These are phyloP conservation scores for Hyperoplus lanceolatus DNA, from an alignment of 2,797 vertebrate genomes.

Conservation along the genomic window DNA sequence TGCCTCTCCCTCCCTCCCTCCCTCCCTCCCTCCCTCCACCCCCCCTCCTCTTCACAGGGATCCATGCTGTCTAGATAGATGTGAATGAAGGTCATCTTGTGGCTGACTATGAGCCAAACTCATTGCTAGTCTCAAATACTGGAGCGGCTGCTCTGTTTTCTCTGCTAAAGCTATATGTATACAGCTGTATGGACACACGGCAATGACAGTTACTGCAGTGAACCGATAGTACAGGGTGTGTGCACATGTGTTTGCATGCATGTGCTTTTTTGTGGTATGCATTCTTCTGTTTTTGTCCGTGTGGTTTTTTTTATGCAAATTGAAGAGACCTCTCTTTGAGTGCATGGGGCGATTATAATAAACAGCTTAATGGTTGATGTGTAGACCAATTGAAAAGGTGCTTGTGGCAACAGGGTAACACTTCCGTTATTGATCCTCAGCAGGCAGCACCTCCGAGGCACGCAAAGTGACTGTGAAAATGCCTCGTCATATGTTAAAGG, in stretches of 20 bases:
- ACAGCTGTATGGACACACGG: conserved; percentile 69
- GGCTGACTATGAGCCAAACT: conserved; percentile 70
- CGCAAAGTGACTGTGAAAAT: conserved; percentile 19
- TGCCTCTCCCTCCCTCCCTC: conserved; percentile 12
- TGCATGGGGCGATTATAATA: conserved; percentile 55
- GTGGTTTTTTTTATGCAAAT: conserved; percentile 36
- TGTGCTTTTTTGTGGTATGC: conserved; percentile 20
- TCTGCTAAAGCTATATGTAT: conserved; percentile 54
- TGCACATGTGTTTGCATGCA: conserved; percentile 18
- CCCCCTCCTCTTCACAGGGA: conserved; percentile 58
- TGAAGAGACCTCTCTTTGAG: conserved; percentile 35
- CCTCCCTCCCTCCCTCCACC: conserved; percentile 22
- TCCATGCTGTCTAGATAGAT: conserved; percentile 62
- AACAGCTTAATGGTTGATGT: conserved; percentile 52
- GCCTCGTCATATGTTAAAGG: background rate
- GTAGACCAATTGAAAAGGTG: conserved; percentile 41
- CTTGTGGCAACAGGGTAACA: conserved; percentile 36
- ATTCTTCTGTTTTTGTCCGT: conserved; percentile 23
- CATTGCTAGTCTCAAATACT: conserved; percentile 61
- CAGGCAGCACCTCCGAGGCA: conserved; percentile 9
- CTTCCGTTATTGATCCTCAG: conserved; percentile 48
- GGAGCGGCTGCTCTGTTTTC: conserved; percentile 43
- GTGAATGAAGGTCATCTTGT: conserved; percentile 76
- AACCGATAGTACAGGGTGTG: conserved; percentile 35
- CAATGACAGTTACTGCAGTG: conserved; percentile 45